Base-by-base conservation (phyloP, 2,888 invertebrate species). In the Chrysopilus asiliformis region DNA sequence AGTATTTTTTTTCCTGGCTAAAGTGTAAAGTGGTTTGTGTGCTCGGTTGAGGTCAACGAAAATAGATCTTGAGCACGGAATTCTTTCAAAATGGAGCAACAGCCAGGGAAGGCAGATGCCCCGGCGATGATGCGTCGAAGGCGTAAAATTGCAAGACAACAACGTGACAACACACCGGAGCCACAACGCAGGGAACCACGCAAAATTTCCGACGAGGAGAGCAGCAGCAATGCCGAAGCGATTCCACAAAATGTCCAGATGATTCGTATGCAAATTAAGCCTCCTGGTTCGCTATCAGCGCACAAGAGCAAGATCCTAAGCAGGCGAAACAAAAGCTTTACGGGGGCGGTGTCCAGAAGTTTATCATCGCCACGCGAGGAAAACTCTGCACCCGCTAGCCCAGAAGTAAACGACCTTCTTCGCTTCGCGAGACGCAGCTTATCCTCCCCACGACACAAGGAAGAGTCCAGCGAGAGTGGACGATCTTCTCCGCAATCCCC, bases 141-240 rank as follows among this genome's bases (percentile, higher is more conserved):
- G 32, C 67, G 79, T 42, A 73, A 71, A 44, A 58, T 74, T 27
- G 64, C 64, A 17, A 55, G 70, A 16, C 67, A 67, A 17, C 66
- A 66, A 36, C 72, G 78, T 45, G 78, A 78, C 41, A 72, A 73
- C 32, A 74, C 77, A 7, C 77, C 79, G 3, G 57, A 59, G 33
- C 52, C 43, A 32, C 26, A 40, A 4, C 17, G 36, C 9, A 30
- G 33, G 16, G 39, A 39, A 22, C 43, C 36, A n/a, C 43, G 39
- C 4, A 49, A 48, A 35, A 49, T 50, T 32, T 49, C 52, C 1
- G 52, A 52, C 34, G 48, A 51, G 22, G 51, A 55, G 9, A 47
- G 46, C 16, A 50, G 52, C 17, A 43, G 50, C 15, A 28, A 46
- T 27, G 41, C 32, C 8, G 31, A 38, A 5, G 32, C 30, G 8